phyloP scores from a whole-genome alignment of 92 coral and sea anemone species.

The Heteractis magnifica region DNA sequence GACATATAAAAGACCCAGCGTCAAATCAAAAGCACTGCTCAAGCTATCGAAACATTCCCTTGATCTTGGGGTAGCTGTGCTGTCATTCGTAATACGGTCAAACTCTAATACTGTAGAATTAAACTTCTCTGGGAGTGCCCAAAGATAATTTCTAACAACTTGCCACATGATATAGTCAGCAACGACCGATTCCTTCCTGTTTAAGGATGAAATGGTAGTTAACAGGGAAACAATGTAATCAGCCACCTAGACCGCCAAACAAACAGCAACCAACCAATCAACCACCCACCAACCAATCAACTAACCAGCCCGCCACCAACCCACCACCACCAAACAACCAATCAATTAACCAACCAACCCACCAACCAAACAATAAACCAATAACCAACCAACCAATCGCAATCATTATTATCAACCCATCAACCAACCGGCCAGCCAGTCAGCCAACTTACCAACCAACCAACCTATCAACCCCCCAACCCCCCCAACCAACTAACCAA shows the following conservation, averaged over 20 bases:
- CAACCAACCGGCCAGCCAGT: neutral
- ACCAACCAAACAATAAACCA: neutral
- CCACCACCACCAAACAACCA: no score
- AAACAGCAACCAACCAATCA: no score
- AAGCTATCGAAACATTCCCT: constrained; percentile 25
- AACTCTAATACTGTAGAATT: neutral
- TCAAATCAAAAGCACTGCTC: constrained; percentile 25
- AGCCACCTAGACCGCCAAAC: no score
- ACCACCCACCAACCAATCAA: no score
- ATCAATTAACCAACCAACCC: no score
- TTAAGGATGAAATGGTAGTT: neutral
- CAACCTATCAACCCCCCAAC: no score
- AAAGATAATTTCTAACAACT: constrained; percentile 31
- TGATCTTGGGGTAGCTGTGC: constrained; percentile 24
- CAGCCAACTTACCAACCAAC: neutral
- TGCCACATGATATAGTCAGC: constrained; percentile 61
- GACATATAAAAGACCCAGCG: constrained; percentile 53
- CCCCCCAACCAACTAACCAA: no score
- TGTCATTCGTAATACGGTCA: neutral
- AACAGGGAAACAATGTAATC: no score
- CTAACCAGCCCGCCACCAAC: no score
- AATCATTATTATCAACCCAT: neutral
- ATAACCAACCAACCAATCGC: neutral
- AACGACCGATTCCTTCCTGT: neutral
- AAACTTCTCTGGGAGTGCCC: constrained; percentile 19